A percentile compares a stretch with the other conserved stretches of the same genome.
These are phyloP conservation scores for Arrhopalites spinosus DNA, from an alignment of 2,888 invertebrate species.

Conservation along the genomic window DNA sequence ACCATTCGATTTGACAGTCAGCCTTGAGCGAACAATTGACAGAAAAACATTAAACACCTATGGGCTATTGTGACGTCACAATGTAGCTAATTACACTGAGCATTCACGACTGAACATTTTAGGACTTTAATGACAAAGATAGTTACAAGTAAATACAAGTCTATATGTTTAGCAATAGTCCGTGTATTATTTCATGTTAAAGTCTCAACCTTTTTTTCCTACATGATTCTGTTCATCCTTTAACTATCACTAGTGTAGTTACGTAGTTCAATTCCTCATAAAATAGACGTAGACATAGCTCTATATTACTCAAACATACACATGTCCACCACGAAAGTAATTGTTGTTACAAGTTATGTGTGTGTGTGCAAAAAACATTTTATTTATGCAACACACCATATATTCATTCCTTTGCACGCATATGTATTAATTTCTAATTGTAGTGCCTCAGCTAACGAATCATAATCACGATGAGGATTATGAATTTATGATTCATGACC, in stretches of 20 bases:
- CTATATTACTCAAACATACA: neutral
- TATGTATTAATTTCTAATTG: neutral
- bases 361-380: neutral
- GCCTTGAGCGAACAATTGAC: conserved; percentile 15
- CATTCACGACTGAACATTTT: neutral
- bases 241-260: neutral
- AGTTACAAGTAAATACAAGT: too few relatives aligned
- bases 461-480: conserved; percentile 10
- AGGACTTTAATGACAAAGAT: conserved; percentile 9
- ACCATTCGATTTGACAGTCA: neutral
- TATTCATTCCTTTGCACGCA: neutral
- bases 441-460: conserved; percentile 6
- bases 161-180: conserved; percentile 12
- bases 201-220: neutral
- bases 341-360: neutral
- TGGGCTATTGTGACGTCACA: conserved; percentile 16
- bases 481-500: conserved; percentile 13
- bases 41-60: conserved; percentile 11
- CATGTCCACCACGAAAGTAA: neutral
- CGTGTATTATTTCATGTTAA: neutral
- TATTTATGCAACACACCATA: neutral
- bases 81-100: conserved; percentile 5
- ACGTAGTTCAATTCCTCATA: too few relatives aligned
- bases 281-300: neutral
- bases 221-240: neutral